Percentiles rank a stretch among this genome's conserved stretches.
Evolutionary conservation across 2,113 vertebrate species (phyloP).

Genomic region (Formicarius rufipectus): DNA sequence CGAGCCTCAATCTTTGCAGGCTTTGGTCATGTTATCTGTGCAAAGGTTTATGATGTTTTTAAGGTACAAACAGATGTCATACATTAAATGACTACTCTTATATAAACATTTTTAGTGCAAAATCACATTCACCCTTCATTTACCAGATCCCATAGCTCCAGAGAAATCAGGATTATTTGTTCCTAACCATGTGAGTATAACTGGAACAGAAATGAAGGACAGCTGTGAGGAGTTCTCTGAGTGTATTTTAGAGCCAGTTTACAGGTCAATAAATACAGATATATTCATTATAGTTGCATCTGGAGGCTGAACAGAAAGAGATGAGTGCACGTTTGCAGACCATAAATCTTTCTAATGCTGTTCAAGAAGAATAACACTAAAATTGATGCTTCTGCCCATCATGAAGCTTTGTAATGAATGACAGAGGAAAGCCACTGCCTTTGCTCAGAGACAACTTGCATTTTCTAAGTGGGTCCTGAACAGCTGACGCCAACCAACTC

Average conservation of each 20-base stretch:
- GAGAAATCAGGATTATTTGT: slow-evolving; percentile 3
- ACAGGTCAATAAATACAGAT: background rate
- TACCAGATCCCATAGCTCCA: background rate
- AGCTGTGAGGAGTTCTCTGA: background rate
- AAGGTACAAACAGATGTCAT: background rate
- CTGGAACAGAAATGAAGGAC: background rate
- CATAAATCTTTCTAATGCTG: background rate
- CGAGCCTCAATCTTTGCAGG: accelerated
- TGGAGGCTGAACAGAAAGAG: background rate
- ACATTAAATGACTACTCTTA: background rate
- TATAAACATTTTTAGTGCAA: background rate
- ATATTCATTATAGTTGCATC: background rate
- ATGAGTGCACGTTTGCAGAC: background rate
- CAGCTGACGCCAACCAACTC: background rate
- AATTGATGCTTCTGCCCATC: background rate
- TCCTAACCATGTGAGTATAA: background rate
- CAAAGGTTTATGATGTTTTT: background rate
- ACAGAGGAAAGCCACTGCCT: background rate
- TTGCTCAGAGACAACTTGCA: background rate
- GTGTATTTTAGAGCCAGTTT: background rate
- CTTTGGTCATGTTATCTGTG: background rate
- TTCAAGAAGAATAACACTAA: background rate
- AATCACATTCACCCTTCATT: background rate
- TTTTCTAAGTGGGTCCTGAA: background rate
- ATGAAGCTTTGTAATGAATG: background rate